Evolutionary conservation across 2,113 vertebrate species (phyloP).

Genomic region (Agapornis roseicollis): DNA sequence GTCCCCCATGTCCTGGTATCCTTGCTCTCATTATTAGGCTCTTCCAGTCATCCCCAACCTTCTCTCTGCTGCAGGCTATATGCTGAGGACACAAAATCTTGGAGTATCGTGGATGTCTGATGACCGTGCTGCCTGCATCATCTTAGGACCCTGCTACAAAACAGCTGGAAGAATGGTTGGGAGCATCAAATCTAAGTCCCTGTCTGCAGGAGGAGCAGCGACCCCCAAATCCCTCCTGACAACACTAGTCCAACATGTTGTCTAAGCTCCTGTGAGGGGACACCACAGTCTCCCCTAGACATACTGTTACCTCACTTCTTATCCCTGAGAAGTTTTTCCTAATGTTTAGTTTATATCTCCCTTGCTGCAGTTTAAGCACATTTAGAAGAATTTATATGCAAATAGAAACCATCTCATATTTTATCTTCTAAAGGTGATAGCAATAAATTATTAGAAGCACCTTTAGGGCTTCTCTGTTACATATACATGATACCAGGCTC

Average conservation of each 20-base stretch:
- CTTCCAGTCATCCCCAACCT: neutral
- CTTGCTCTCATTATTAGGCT: neutral
- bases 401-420: neutral
- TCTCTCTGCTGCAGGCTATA: accelerated
- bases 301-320: neutral
- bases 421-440: neutral
- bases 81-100: neutral
- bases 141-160: neutral
- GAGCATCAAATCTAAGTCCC: neutral
- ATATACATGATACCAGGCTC: neutral
- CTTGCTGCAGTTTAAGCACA: conserved; percentile 9
- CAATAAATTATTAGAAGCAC: neutral
- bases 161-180: neutral
- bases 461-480: neutral
- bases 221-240: neutral
- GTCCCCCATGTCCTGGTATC: neutral
- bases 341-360: neutral
- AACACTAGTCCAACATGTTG: neutral
- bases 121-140: neutral
- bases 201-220: neutral
- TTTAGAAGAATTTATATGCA: conserved; percentile 23
- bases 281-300: neutral
- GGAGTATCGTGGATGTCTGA: neutral
- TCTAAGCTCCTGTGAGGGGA: neutral
- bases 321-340: neutral